These are phyloP conservation scores for Aradus depressus DNA, from an alignment of 2,888 invertebrate genomes.

Conservation along the genomic window DNA sequence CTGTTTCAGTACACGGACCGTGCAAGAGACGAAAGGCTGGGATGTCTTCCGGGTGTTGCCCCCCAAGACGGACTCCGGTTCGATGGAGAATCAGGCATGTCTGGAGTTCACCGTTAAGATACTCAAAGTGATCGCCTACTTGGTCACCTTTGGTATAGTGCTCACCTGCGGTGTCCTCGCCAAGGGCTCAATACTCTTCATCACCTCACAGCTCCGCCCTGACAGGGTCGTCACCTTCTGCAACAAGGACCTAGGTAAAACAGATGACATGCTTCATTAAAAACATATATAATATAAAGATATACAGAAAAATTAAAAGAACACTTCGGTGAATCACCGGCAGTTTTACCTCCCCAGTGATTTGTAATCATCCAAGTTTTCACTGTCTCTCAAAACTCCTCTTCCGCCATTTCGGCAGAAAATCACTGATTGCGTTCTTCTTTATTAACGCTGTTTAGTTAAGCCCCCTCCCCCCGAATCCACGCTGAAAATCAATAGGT, in stretches of 20 bases:
- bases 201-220: constrained; percentile 78
- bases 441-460: too few relatives aligned
- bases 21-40: constrained; percentile 88
- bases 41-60: constrained; percentile 92
- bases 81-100: constrained; percentile 78
- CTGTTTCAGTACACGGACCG: constrained; percentile 62
- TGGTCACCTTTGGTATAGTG: constrained; percentile 74
- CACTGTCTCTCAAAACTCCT: too few relatives aligned
- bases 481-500: too few relatives aligned
- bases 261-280: too few relatives aligned
- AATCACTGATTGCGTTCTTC: too few relatives aligned
- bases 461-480: too few relatives aligned
- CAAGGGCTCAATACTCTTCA: constrained; percentile 79
- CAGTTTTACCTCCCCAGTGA: too few relatives aligned
- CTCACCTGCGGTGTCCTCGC: constrained; percentile 74
- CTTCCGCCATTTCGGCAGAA: too few relatives aligned
- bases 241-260: constrained; percentile 70
- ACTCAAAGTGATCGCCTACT: constrained; percentile 72
- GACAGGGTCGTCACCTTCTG: constrained; percentile 68
- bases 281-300: too few relatives aligned
- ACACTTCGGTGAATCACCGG: not conserved
- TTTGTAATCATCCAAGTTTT: too few relatives aligned
- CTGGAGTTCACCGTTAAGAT: constrained; percentile 73
- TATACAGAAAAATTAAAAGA: not conserved
- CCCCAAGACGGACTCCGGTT: constrained; percentile 75